A percentile compares a stretch with the other conserved stretches of the same genome.
Conservation (phyloP, 2,113 vertebrate genomes). For the Microcebus lehilahytsara region DNA sequence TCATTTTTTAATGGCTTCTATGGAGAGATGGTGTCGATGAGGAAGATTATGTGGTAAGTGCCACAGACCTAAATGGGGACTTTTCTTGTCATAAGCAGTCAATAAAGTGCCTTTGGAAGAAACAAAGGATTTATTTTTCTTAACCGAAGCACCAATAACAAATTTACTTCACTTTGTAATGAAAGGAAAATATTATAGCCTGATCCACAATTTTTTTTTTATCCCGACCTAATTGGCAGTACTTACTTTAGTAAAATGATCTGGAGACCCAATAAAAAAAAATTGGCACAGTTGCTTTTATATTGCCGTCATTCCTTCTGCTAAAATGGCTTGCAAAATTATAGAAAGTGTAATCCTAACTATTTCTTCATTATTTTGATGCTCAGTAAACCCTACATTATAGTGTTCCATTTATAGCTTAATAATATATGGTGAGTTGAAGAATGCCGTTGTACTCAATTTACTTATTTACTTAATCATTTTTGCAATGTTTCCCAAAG, state of each 20-base stretch:
- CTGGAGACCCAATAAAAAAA: slow-evolving; percentile 51
- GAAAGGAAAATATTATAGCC: slow-evolving; percentile 40
- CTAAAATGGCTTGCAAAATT: slow-evolving; percentile 48
- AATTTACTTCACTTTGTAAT: slow-evolving; percentile 38
- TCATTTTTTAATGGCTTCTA: background rate
- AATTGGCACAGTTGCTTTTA: slow-evolving; percentile 16
- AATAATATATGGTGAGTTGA: background rate
- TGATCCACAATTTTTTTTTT: background rate
- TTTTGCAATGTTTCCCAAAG: slow-evolving; percentile 3
- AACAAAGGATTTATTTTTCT: slow-evolving; percentile 38
- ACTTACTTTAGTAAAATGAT: slow-evolving; percentile 36
- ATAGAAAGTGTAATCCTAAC: background rate
- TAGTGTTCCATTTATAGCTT: background rate
- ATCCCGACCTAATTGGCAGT: slow-evolving; percentile 17
- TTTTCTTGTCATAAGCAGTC: background rate
- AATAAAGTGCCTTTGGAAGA: slow-evolving; percentile 22
- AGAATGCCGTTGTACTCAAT: background rate
- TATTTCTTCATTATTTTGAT: slow-evolving; percentile 45
- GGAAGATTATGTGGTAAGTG: background rate
- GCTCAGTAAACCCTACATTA: background rate
- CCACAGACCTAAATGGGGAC: background rate
- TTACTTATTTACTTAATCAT: background rate
- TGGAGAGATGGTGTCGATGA: background rate
- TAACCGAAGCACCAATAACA: slow-evolving; percentile 8
- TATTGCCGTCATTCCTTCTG: slow-evolving; percentile 19